Evolutionary conservation across 2,797 vertebrate species (phyloP), one percentile per base, ranked within the genome.

Genomic region (Antennarius maculatus): DNA sequence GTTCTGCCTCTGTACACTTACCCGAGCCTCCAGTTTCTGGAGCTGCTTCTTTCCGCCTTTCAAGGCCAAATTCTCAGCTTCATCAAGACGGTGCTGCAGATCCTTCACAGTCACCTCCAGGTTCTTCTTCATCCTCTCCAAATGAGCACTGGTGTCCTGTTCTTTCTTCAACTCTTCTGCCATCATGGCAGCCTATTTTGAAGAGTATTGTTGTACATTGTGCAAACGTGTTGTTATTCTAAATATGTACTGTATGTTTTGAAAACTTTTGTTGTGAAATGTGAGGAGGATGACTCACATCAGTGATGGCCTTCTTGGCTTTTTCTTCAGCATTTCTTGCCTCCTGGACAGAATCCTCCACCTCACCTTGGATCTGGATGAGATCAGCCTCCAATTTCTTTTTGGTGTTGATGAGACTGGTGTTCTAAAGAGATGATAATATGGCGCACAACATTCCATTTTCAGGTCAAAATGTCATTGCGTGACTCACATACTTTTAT

Each of bases 111-210:
- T 96, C 85, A 94, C 89, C 61, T 96, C 95, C 75, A 96, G 74
- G 84, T 96, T 96, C 91, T 96, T 96, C 92, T 97, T 97, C 96
- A 97, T 97, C 68, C 96, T 93, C 83, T 98, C 96, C 83, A 98
- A 89, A 70, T 98, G 96, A 84, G 95, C 79, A 0, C 95, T 96
- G 75, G 96, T 97, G 84, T 97, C 96, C 90, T 98, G 96, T 83
- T 95, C 95, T 83, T 98, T 98, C 93, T 97, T 97, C 77, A 98
- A 90, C 80, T 97, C 96, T 47, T 97, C 96, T 0, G 96, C 96
- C 96, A 98, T 97, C 95, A 97, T 97, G 81, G 96, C 95, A 0
- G 96, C 96, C 96, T 97, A 15, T 72, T 27, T 49, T 46, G 4
- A 23, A 14, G 7, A 37, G 12, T 50, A 57, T 49, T 15, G 27